Evolutionary conservation across 2,888 invertebrate genomes (phyloP).

Genomic region (Andrena chrysosceles): DNA sequence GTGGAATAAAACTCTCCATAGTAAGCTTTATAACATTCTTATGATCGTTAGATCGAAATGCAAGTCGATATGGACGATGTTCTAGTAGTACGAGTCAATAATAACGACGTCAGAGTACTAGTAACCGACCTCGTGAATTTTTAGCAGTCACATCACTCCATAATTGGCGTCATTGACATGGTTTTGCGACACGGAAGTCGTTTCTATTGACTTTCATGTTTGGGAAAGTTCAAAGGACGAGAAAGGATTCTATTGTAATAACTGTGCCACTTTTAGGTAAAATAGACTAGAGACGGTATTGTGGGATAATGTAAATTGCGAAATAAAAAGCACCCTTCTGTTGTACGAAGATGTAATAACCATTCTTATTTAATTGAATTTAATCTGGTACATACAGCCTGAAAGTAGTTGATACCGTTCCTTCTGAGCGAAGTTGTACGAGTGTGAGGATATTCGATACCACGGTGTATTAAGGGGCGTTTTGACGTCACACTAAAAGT

Average conservation of each 20-base stretch:
- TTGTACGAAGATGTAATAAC: too few species aligned
- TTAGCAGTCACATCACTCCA: neutral
- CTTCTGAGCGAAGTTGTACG: too few species aligned
- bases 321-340: too few species aligned
- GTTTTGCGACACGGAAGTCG: constrained; percentile 1
- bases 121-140: constrained; percentile 13
- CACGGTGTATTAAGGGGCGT: too few species aligned
- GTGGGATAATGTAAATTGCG: neutral
- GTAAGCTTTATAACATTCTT: neutral
- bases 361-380: too few species aligned
- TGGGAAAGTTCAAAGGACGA: constrained; percentile 17
- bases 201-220: neutral
- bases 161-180: constrained; percentile 13
- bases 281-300: neutral
- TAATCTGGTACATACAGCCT: too few species aligned
- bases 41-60: neutral
- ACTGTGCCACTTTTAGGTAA: neutral
- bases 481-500: too few species aligned
- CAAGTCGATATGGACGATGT: neutral
- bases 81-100: neutral
- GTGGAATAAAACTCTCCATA: neutral
- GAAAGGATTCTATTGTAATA: neutral
- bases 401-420: too few species aligned
- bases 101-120: neutral
- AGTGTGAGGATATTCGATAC: too few species aligned